These are phyloP conservation scores for Drosophila watanabei DNA, from an alignment of 1,140 invertebrate genomes.

Conservation along the genomic window DNA sequence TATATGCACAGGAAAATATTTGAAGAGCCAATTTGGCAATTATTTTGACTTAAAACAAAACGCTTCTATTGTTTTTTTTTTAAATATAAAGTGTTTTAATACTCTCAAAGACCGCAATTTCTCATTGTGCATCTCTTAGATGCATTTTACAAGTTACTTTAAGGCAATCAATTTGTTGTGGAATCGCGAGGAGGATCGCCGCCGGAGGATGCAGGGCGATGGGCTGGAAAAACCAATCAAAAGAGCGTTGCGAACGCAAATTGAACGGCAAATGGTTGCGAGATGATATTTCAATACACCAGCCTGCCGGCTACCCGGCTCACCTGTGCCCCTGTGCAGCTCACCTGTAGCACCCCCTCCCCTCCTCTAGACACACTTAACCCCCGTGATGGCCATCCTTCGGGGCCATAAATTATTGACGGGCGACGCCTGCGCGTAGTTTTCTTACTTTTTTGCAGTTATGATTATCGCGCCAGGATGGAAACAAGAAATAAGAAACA, in stretches of 20 bases:
- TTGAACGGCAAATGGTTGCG: conserved; percentile 81
- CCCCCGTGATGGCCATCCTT: conserved; percentile 51
- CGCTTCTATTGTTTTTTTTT: no score
- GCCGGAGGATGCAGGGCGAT: conserved; percentile 12
- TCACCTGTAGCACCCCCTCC: background rate
- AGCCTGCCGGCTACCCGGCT: conserved; percentile 23
- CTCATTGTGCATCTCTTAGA: conserved; percentile 52
- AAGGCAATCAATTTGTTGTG: conserved; percentile 82
- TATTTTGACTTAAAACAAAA: background rate
- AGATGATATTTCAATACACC: conserved; percentile 82
- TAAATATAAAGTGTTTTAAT: no score
- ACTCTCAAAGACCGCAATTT: background rate
- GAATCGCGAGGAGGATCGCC: conserved; percentile 14
- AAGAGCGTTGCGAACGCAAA: conserved; percentile 84
- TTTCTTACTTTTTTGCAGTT: no score
- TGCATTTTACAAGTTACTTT: conserved; percentile 83
- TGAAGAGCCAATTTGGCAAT: background rate
- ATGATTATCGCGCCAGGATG: no score
- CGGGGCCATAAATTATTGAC: no score
- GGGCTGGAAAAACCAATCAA: conserved; percentile 79
- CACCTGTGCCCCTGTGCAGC: conserved; percentile 9
- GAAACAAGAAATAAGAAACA: no score
- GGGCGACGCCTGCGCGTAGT: no score
- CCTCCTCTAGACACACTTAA: background rate
- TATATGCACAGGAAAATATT: background rate